Evolutionary conservation across 1,140 invertebrate species (phyloP).

Genomic region (Calosoma granatense): DNA sequence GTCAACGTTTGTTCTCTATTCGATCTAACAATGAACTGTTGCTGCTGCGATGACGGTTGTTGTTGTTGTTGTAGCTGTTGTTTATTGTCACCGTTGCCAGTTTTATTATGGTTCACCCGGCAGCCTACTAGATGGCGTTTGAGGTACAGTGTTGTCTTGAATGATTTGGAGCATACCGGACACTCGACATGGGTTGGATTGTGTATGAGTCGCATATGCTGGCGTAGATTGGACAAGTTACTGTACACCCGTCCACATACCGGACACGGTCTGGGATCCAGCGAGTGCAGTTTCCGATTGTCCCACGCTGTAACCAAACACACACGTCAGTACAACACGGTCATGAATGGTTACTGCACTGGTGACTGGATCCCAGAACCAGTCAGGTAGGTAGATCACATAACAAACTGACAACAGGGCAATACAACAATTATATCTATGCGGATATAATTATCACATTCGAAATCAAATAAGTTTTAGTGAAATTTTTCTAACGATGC

Average conservation of each 20-base stretch:
- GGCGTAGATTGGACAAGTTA: slow-evolving; percentile 68
- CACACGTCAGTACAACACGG: neutral
- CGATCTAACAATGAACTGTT: no score
- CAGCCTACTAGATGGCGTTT: slow-evolving; percentile 54
- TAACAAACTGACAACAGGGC: no score
- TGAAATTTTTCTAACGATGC: no score
- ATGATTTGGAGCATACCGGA: slow-evolving; percentile 60
- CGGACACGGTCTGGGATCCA: slow-evolving; percentile 58
- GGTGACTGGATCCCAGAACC: neutral
- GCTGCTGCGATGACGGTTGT: no score
- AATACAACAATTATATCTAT: no score
- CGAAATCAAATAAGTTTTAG: no score
- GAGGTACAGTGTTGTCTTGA: slow-evolving; percentile 69
- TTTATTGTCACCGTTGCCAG: neutral
- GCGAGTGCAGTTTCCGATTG: slow-evolving; percentile 47
- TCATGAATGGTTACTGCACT: neutral
- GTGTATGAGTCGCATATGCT: slow-evolving; percentile 71
- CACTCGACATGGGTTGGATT: slow-evolving; percentile 64
- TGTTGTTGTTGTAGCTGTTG: no score
- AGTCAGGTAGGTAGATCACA: no score
- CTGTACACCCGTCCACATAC: slow-evolving; percentile 69
- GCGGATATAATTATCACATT: no score
- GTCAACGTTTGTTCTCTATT: neutral
- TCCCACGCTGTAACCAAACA: slow-evolving; percentile 33
- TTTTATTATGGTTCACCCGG: slow-evolving; percentile 32